Conservation (phyloP, 2,797 vertebrate genomes). For the Sternotherus odoratus region DNA sequence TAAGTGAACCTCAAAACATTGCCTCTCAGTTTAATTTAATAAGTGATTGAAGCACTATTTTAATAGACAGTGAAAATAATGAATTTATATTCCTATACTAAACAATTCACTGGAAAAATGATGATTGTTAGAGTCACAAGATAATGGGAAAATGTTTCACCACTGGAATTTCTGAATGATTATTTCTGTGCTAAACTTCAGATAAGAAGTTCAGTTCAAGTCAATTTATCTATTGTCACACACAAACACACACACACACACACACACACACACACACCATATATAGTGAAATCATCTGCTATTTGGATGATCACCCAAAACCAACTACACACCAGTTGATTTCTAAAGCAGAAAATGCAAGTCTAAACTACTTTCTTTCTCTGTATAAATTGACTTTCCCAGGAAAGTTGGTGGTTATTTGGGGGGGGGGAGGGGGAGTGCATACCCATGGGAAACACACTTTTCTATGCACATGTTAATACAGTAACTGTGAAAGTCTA, state of each 20-base stretch:
- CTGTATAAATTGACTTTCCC: background rate
- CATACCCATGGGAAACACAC: background rate
- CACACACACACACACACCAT: background rate
- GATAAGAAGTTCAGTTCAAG: background rate
- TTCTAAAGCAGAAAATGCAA: background rate
- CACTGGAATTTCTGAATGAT: background rate
- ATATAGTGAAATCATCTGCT: background rate
- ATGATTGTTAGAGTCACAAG: background rate
- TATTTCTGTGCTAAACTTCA: background rate
- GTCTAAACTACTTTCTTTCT: background rate
- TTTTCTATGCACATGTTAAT: background rate
- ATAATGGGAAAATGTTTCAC: background rate
- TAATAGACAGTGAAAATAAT: background rate
- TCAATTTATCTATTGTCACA: background rate
- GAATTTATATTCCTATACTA: background rate
- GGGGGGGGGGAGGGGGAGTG: rapidly evolving
- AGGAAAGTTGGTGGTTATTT: background rate
- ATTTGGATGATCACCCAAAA: background rate
- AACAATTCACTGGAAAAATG: background rate
- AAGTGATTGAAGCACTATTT: background rate
- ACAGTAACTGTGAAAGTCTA: background rate
- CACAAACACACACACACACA: background rate
- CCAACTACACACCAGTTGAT: background rate
- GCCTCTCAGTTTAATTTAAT: background rate
- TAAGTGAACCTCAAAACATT: background rate